Evolutionary conservation across 2,113 vertebrate species (phyloP).

Genomic region (Triplophysa dalaica): DNA sequence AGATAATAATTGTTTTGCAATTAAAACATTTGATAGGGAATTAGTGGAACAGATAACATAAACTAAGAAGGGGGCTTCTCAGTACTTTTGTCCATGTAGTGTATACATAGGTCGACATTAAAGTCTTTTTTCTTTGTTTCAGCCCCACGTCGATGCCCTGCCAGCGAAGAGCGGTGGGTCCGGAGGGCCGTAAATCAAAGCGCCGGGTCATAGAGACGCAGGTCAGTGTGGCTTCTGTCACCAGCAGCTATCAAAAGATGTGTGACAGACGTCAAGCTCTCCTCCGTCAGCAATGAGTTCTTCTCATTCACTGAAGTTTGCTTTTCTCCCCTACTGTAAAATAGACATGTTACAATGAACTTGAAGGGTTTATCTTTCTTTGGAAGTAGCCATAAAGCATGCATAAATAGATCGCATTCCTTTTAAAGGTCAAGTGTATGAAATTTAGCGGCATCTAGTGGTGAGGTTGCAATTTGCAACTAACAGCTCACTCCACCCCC

Average conservation of each 20-base stretch:
- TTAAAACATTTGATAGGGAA: no score
- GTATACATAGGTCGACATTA: background rate
- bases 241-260: constrained; percentile 17
- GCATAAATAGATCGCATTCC: background rate
- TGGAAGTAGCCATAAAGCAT: background rate
- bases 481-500: no score
- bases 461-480: no score
- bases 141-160: constrained; percentile 76
- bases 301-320: background rate
- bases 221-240: constrained; percentile 70
- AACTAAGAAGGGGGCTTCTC: no score
- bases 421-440: no score
- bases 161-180: constrained; percentile 70
- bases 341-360: background rate
- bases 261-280: constrained; percentile 1
- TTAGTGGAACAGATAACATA: no score
- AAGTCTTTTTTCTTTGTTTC: constrained; percentile 50
- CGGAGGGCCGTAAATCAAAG: constrained; percentile 76
- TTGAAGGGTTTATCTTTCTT: background rate
- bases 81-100: no score
- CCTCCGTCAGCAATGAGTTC: constrained; percentile 6
- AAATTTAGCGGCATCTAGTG: no score
- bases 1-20: no score
- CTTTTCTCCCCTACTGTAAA: background rate
- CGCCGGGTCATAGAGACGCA: constrained; percentile 77